Evolutionary conservation across 2,113 vertebrate genomes (phyloP), one percentile per base, ranked within the genome.

Genomic region (Lates calcarifer): DNA sequence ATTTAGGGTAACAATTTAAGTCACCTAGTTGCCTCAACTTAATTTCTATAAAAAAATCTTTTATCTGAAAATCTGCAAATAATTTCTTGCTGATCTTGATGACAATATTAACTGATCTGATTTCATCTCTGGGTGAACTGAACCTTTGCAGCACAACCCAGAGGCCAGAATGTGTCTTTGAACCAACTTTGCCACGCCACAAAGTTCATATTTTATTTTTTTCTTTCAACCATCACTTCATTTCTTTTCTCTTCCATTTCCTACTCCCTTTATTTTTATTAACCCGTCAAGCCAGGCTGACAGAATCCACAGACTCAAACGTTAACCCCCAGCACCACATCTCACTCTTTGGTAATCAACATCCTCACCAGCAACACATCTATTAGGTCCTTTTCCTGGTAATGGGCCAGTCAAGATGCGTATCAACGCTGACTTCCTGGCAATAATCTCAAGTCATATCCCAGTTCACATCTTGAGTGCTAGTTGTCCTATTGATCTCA

Each of bases 161-260:
- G 45, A 47, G 37, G 26, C 2, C 35, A 62, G 74, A 56, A 67
- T 41, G 3, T 51, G 53, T 79, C 24, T 69, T 72, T 69, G 37
- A 28, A 18, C 79, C 28, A 26, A 49, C 35, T 43, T 64, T 57
- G 45, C 70, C 68, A 84, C 71, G 74, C 90, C 89, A 88, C 87
- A 91, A 89, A 90, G 78, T 89, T 91, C 45, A 74, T 80, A 47
- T 53, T 82, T 80, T 1, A 47, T 84, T 53, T 63, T 69, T 85
- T 79, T 26, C 51, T 69, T 83, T 89, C 64, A 79, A 26, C 31
- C 86, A 83, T 89, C 55, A 71, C 43, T 83, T 84, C 72, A 73
- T 86, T 84, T 73, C 14, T 86, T 74, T 82, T 82, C 53, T 83
- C 83, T 77, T 85, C 67, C 82, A 84, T 90, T 53, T 62, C 64